phyloP scores from a whole-genome alignment of 37 sponge, comb jelly and placozoan genomes.

The Ianthella basta region DNA sequence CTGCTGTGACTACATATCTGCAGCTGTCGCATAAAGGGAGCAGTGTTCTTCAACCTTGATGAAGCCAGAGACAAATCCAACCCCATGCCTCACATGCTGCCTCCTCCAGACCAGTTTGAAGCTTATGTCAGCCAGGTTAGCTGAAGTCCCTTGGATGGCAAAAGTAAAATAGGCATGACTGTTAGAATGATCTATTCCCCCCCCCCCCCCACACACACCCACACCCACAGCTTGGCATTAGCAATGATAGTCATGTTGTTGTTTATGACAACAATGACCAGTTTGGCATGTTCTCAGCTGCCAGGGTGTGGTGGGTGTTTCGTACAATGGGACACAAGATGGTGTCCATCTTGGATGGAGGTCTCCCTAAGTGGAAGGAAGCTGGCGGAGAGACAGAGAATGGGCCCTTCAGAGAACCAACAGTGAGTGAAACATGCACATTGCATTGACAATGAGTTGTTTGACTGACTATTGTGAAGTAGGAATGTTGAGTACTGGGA shows the following conservation, averaged over 20 bases:
- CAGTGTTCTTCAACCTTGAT: slow-evolving; percentile 52
- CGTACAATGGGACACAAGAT: slow-evolving; percentile 73
- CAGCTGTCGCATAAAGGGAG: slow-evolving; percentile 60
- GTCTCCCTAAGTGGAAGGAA: slow-evolving; percentile 72
- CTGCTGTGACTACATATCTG: not conserved
- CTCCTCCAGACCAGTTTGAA: slow-evolving; percentile 56
- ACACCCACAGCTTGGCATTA: slow-evolving; percentile 62
- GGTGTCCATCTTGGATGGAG: slow-evolving; percentile 80
- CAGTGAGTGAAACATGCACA: not conserved
- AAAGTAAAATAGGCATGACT: too few species aligned
- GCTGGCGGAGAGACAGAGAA: slow-evolving; percentile 48
- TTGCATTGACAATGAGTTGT: too few species aligned
- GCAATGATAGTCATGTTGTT: slow-evolving; percentile 71
- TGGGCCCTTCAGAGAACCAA: slow-evolving; percentile 24
- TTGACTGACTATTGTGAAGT: too few species aligned
- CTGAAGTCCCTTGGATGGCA: too few species aligned
- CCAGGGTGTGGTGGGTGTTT: slow-evolving; percentile 75
- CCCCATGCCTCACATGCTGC: slow-evolving; percentile 57
- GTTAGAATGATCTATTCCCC: too few species aligned
- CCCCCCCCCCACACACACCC: too few species aligned
- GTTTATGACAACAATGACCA: slow-evolving; percentile 82
- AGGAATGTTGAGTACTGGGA: too few species aligned
- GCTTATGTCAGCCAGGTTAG: slow-evolving; percentile 16
- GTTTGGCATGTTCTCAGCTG: slow-evolving; percentile 73
- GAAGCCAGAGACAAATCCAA: slow-evolving; percentile 29